phyloP scores from a whole-genome alignment of 2,113 vertebrate species.

The Sinocyclocheilus anophthalmus region DNA sequence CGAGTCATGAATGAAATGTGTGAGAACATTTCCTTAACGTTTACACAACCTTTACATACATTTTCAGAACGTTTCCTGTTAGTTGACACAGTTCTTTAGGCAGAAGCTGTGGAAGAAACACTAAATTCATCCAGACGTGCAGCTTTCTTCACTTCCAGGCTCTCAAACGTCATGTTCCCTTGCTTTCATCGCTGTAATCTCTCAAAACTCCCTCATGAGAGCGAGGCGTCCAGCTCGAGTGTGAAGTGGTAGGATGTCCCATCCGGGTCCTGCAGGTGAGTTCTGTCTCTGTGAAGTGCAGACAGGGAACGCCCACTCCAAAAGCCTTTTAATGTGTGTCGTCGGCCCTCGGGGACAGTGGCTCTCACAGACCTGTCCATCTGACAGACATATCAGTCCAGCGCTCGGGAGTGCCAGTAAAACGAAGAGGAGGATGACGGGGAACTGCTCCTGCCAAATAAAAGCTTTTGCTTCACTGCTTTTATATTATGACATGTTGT shows the following conservation, averaged over 20 bases:
- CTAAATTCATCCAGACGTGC: too few species aligned
- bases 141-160: neutral
- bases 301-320: slow-evolving; percentile 46
- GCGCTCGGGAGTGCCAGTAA: slow-evolving; percentile 42
- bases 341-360: slow-evolving; percentile 53
- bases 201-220: neutral
- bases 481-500: slow-evolving; percentile 26
- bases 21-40: too few species aligned
- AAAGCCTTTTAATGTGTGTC: slow-evolving; percentile 23
- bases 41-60: too few species aligned
- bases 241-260: neutral
- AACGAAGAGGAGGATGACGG: slow-evolving; percentile 12
- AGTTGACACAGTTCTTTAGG: too few species aligned
- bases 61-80: too few species aligned
- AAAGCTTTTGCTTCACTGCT: slow-evolving; percentile 4
- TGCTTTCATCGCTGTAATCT: neutral
- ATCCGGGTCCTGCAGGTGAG: neutral
- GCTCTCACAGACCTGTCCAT: slow-evolving; percentile 62
- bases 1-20: too few species aligned
- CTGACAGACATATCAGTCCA: slow-evolving; percentile 71
- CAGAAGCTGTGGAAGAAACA: too few species aligned
- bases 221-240: neutral
- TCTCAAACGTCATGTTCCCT: neutral
- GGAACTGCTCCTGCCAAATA: slow-evolving; percentile 50
- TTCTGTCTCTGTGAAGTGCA: slow-evolving; percentile 12